phyloP scores from a whole-genome alignment of 2,888 invertebrate species.

The Gerris lacustris region DNA sequence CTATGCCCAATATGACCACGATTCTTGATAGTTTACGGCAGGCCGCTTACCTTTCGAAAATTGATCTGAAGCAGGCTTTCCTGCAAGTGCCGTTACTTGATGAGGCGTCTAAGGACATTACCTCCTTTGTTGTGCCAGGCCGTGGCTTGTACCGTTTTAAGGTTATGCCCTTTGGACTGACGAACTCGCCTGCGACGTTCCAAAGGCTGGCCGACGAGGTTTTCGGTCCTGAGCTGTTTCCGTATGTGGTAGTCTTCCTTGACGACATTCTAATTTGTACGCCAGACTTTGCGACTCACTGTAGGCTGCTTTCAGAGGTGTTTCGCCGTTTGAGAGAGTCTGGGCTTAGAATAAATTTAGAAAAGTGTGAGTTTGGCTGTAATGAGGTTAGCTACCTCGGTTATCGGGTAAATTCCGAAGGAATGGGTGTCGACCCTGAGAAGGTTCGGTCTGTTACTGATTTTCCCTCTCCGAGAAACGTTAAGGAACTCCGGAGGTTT shows the following conservation, averaged over 20 bases:
- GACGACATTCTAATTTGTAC: not conserved
- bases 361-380: not conserved
- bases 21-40: conserved; percentile 12
- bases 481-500: conserved; percentile 12
- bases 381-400: not conserved
- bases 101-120: conserved; percentile 7
- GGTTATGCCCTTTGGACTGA: too few species aligned
- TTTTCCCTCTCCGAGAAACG: not conserved
- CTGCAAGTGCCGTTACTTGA: conserved; percentile 7
- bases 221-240: too few species aligned
- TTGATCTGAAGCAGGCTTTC: conserved; percentile 15
- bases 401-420: not conserved
- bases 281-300: not conserved
- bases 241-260: not conserved
- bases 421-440: not conserved
- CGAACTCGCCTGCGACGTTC: not conserved
- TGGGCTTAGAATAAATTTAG: not conserved
- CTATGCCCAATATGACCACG: conserved; percentile 33
- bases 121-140: conserved; percentile 2
- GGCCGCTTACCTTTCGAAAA: conserved; percentile 14
- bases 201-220: not conserved
- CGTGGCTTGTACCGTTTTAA: too few species aligned
- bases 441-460: not conserved
- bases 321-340: not conserved
- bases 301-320: not conserved